Evolutionary conservation across 1,140 invertebrate species (phyloP).

Genomic region (Aculops lycopersici): DNA sequence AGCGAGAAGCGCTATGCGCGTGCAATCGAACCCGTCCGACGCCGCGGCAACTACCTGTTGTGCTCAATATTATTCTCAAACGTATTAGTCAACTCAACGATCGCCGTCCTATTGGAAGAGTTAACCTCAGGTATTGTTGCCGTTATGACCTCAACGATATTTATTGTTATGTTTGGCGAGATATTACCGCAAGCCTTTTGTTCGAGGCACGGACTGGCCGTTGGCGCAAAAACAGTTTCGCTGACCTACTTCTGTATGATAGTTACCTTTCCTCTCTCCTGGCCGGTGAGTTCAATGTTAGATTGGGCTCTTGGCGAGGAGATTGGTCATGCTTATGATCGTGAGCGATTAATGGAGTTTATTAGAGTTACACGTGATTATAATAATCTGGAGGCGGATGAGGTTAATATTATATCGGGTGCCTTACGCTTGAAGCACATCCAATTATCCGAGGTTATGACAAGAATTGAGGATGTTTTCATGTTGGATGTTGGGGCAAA

Average conservation of each 20-base stretch:
- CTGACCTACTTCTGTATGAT: conserved; percentile 69
- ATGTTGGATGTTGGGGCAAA: conserved; percentile 60
- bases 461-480: conserved; percentile 68
- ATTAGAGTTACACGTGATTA: conserved; percentile 21
- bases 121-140: conserved; percentile 55
- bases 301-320: conserved; percentile 45
- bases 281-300: conserved; percentile 59
- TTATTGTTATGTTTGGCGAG: conserved; percentile 86
- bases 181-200: conserved; percentile 71
- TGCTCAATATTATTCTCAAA: conserved; percentile 72
- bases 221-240: conserved; percentile 50
- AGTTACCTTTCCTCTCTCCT: conserved; percentile 67
- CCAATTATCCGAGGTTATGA: conserved; percentile 70
- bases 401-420: conserved; percentile 85
- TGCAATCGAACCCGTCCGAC: conserved; percentile 53
- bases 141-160: conserved; percentile 45
- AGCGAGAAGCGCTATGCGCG: conserved; percentile 23
- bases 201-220: conserved; percentile 67
- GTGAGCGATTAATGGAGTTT: conserved; percentile 75
- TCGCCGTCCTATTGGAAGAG: conserved; percentile 78
- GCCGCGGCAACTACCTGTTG: conserved; percentile 75
- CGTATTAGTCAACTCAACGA: conserved; percentile 81
- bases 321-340: conserved; percentile 81
- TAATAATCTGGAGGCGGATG: conserved; percentile 64
- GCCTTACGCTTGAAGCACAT: conserved; percentile 69